Evolutionary conservation across 2,113 vertebrate species (phyloP).

Genomic region (Oncorhynchus nerka): DNA sequence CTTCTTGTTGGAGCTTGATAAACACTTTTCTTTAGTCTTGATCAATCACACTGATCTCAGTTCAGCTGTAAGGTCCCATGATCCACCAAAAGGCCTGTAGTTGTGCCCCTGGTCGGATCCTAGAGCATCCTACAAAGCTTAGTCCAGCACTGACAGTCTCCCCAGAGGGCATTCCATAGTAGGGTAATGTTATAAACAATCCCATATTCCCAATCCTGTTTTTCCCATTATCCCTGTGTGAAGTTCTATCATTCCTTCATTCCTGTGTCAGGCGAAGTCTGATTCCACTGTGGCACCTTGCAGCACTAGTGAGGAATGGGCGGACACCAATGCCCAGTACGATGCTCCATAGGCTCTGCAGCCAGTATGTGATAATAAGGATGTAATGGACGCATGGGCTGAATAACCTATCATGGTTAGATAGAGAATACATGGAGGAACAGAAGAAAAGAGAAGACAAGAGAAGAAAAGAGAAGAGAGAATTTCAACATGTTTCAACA

Average conservation of each 20-base stretch:
- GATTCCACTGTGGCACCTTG: slow-evolving; percentile 66
- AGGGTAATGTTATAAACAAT: neutral
- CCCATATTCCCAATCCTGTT: too few species aligned
- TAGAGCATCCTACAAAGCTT: neutral
- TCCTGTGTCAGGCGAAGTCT: slow-evolving; percentile 63
- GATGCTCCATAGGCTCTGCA: slow-evolving; percentile 68
- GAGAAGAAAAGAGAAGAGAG: neutral
- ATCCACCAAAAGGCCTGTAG: neutral
- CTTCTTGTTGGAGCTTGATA: neutral
- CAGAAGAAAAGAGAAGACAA: neutral
- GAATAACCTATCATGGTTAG: slow-evolving; percentile 63
- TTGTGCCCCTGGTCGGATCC: neutral
- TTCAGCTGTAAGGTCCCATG: neutral
- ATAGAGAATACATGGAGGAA: slow-evolving; percentile 2
- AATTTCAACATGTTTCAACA: neutral
- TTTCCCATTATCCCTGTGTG: neutral
- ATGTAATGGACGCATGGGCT: slow-evolving; percentile 63
- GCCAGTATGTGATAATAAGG: slow-evolving; percentile 60
- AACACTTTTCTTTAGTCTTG: neutral
- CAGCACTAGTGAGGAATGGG: slow-evolving; percentile 63
- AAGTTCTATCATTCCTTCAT: slow-evolving; percentile 63
- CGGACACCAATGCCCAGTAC: slow-evolving; percentile 59
- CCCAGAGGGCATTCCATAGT: neutral
- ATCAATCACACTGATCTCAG: neutral
- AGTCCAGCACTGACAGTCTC: neutral